These are phyloP conservation scores for Drosophila ambigua DNA, from an alignment of 1,140 invertebrate genomes.

Conservation along the genomic window DNA sequence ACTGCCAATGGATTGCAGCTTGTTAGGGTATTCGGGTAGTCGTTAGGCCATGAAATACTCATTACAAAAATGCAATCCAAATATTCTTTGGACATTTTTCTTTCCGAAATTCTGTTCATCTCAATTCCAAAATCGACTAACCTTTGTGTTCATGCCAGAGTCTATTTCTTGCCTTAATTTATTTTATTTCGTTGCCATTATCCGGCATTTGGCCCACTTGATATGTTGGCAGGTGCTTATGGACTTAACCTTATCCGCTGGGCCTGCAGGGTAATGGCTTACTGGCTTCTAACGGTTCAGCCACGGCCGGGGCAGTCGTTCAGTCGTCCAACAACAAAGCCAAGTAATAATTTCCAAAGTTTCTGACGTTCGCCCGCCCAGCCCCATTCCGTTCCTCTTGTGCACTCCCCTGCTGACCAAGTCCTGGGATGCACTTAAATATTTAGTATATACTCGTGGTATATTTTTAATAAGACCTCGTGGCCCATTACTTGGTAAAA, in stretches of 20 bases:
- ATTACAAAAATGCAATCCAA: no score
- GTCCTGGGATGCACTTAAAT: constrained; percentile 66
- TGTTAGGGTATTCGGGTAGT: no score
- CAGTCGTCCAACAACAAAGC: constrained; percentile 48
- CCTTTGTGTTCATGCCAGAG: no score
- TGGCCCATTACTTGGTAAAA: constrained; percentile 63
- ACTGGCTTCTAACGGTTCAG: constrained; percentile 20
- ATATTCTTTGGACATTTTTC: not conserved
- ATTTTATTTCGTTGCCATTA: no score
- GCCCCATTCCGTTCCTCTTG: no score
- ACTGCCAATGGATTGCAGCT: no score
- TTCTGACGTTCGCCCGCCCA: constrained; percentile 51
- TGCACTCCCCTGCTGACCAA: constrained; percentile 5
- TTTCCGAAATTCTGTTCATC: no score
- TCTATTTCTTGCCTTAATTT: no score
- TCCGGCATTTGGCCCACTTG: not conserved
- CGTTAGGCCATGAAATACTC: no score
- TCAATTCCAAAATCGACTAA: no score
- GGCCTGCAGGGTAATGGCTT: constrained; percentile 28
- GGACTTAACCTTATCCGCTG: constrained; percentile 9
- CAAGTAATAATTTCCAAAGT: constrained; percentile 78
- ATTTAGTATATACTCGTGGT: constrained; percentile 43
- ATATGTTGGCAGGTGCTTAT: constrained; percentile 31
- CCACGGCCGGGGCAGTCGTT: constrained; percentile 38
- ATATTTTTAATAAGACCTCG: constrained; percentile 67